These are phyloP conservation scores for Apogon talboti DNA, from an alignment of 2,797 vertebrate genomes.

Conservation along the genomic window DNA sequence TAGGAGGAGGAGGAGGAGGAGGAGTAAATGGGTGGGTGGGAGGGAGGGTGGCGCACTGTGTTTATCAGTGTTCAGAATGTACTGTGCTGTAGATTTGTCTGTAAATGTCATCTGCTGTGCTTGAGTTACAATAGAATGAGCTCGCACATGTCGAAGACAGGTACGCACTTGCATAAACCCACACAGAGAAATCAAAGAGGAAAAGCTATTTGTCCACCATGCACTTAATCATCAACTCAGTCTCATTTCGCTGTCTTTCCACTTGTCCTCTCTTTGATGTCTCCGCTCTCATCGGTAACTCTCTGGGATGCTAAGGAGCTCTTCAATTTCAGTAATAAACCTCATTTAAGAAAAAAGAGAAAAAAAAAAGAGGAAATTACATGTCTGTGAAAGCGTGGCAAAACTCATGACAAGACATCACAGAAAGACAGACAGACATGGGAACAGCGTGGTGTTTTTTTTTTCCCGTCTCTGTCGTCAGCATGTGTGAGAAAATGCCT, in stretches of 20 bases:
- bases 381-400: conserved; percentile 21
- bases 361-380: conserved; percentile 31
- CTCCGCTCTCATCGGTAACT: conserved; percentile 29
- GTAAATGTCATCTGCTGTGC: conserved; percentile 75
- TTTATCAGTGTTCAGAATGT: conserved; percentile 76
- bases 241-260: conserved; percentile 32
- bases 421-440: conserved; percentile 23
- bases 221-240: conserved; percentile 46
- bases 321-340: conserved; percentile 33
- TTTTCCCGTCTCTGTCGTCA: conserved; percentile 45
- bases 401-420: conserved; percentile 13
- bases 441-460: conserved; percentile 14
- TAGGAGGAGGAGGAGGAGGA: conserved; percentile 57
- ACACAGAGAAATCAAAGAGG: conserved; percentile 36
- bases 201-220: conserved; percentile 46
- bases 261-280: conserved; percentile 36
- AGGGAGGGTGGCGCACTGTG: conserved; percentile 48
- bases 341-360: background rate
- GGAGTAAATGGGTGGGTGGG: conserved; percentile 45
- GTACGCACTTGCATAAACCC: conserved; percentile 23
- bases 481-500: conserved; percentile 59
- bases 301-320: conserved; percentile 18
- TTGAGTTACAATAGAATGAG: conserved; percentile 58
- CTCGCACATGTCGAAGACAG: conserved; percentile 33
- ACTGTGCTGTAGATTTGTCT: conserved; percentile 70